A percentile compares a stretch with the other conserved stretches of the same genome.
These are phyloP conservation scores for Myotis daubentonii DNA, from an alignment of 2,797 vertebrate species.

Conservation along the genomic window DNA sequence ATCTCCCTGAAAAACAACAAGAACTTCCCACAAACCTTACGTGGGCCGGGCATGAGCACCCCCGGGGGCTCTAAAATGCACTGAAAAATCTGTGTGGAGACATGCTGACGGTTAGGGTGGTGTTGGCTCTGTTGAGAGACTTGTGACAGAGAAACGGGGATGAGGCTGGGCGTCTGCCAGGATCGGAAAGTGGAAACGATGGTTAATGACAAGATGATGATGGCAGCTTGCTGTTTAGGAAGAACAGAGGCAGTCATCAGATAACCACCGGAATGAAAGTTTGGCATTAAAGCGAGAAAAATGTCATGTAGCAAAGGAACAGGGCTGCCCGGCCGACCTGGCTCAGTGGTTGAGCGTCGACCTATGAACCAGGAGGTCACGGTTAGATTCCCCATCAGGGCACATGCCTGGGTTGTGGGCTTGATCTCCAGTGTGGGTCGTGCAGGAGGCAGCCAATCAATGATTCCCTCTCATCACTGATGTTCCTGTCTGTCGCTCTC, in stretches of 20 bases:
- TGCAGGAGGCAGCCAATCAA: too few species aligned
- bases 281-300: neutral
- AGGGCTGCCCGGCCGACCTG: too few species aligned
- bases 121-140: rapidly evolving
- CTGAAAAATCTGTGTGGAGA: neutral
- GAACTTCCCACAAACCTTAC: neutral
- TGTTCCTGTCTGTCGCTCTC: too few species aligned
- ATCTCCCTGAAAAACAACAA: neutral
- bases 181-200: neutral
- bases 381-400: too few species aligned
- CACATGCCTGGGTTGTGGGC: too few species aligned
- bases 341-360: too few species aligned
- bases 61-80: neutral
- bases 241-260: neutral
- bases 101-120: rapidly evolving
- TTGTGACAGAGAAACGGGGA: neutral
- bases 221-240: neutral
- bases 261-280: too few species aligned
- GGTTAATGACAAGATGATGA: too few species aligned
- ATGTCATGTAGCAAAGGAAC: neutral
- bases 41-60: neutral
- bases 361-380: too few species aligned
- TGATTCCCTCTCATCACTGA: too few species aligned
- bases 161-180: too few species aligned
- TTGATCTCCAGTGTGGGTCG: too few species aligned